Conservation (phyloP, 2,797 vertebrate genomes). For the Fistularia commersonii region DNA sequence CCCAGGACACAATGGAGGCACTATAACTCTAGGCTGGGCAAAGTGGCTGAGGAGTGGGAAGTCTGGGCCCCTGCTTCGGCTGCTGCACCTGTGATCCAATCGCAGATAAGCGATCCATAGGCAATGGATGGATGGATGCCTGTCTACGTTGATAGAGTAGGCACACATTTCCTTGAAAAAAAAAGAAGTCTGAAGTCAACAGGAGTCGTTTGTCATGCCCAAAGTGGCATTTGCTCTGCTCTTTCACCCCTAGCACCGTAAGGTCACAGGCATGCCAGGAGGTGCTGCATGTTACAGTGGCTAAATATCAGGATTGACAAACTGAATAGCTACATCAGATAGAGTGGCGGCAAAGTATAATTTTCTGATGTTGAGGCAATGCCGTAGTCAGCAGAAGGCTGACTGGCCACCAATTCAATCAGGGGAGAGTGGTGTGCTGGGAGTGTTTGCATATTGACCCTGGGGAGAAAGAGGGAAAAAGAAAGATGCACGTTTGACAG, state of each 20-base stretch:
- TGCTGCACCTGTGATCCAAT: too few relatives aligned
- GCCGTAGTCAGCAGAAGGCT: constrained; percentile 71
- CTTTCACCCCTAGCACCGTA: constrained; percentile 8
- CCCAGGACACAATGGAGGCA: too few relatives aligned
- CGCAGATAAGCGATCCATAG: too few relatives aligned
- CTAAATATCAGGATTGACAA: constrained; percentile 67
- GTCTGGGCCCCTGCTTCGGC: too few relatives aligned
- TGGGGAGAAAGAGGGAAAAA: neutral
- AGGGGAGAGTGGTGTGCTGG: constrained; percentile 59
- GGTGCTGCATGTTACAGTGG: constrained; percentile 50
- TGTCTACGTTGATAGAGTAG: too few relatives aligned
- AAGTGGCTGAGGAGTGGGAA: too few relatives aligned
- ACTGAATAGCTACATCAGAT: constrained; percentile 57
- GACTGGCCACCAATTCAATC: constrained; percentile 64
- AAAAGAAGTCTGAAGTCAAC: constrained; percentile 19
- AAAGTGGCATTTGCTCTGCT: constrained; percentile 26
- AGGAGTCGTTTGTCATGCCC: constrained; percentile 34
- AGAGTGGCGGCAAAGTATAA: constrained; percentile 57
- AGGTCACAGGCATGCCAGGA: constrained; percentile 38
- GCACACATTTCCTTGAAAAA: constrained; percentile 18
- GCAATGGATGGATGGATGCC: too few relatives aligned
- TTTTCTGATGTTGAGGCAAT: constrained; percentile 63
- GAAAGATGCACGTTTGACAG: neutral
- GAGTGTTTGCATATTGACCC: constrained; percentile 39
- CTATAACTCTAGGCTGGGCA: too few relatives aligned